phyloP scores from a whole-genome alignment of 2,888 invertebrate species.

The Diplolepis rosae region DNA sequence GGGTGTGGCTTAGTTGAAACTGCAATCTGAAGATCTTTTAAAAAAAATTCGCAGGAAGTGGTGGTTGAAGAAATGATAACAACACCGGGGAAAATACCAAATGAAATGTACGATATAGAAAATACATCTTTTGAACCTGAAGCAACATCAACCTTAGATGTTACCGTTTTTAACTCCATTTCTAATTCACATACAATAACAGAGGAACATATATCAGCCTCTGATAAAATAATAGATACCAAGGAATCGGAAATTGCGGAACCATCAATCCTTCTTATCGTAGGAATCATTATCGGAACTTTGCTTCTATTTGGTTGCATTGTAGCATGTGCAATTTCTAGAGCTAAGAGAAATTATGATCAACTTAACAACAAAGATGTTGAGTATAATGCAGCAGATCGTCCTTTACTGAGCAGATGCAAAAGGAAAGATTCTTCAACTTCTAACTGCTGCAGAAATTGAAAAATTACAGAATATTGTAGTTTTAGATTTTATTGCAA shows the following conservation, averaged over 20 bases:
- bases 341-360: slow-evolving; percentile 44
- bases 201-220: background rate
- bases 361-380: slow-evolving; percentile 33
- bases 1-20: too few species aligned
- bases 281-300: slow-evolving; percentile 14
- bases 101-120: slow-evolving; percentile 8
- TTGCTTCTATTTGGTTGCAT: slow-evolving; percentile 40
- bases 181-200: background rate
- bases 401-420: slow-evolving; percentile 38
- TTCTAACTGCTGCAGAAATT: background rate
- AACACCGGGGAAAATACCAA: slow-evolving; percentile 24
- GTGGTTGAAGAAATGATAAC: background rate
- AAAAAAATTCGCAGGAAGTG: background rate
- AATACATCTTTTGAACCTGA: background rate
- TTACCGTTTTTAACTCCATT: too few species aligned
- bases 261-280: slow-evolving; percentile 32
- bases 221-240: background rate
- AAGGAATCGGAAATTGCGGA: background rate
- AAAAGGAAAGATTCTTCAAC: slow-evolving; percentile 11
- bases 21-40: background rate
- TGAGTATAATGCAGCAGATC: slow-evolving; percentile 29
- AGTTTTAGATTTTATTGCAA: background rate
- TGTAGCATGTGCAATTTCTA: slow-evolving; percentile 30
- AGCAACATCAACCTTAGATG: background rate
- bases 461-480: background rate